These are phyloP conservation scores for Picus viridis DNA, from an alignment of 2,797 vertebrate genomes.

Conservation along the genomic window DNA sequence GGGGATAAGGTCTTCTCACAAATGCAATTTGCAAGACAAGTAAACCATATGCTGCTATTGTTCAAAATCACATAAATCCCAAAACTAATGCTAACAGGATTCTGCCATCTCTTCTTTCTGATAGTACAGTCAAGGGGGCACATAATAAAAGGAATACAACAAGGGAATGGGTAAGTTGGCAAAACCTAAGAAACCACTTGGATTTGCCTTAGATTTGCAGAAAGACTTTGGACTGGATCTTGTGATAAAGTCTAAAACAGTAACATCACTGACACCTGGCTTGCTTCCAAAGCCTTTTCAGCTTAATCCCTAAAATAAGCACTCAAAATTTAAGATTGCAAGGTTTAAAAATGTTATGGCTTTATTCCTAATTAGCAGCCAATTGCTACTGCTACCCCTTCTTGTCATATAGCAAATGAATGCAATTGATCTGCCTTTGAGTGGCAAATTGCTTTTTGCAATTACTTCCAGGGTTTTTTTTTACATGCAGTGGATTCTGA, in stretches of 20 bases:
- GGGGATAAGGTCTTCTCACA: not conserved
- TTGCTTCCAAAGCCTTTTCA: constrained; percentile 31
- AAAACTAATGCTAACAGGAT: not conserved
- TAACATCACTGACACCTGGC: constrained; percentile 22
- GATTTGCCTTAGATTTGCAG: not conserved
- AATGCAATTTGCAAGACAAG: not conserved
- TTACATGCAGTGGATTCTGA: not conserved
- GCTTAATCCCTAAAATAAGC: constrained; percentile 44
- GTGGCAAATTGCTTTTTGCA: constrained; percentile 23
- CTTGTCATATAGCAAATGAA: not conserved
- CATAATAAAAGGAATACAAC: not conserved
- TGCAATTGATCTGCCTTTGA: constrained; percentile 29
- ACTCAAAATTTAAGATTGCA: constrained; percentile 16
- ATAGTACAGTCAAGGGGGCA: not conserved
- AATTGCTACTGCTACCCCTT: constrained; percentile 5
- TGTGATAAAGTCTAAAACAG: constrained; percentile 12
- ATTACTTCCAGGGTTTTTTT: not conserved
- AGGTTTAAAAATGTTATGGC: constrained; percentile 2
- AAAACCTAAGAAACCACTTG: not conserved
- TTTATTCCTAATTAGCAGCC: constrained; percentile 17
- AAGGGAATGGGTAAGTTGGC: not conserved
- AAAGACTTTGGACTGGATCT: not conserved
- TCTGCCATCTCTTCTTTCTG: not conserved
- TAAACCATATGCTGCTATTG: not conserved
- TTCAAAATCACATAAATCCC: not conserved